A percentile compares a stretch with the other conserved stretches of the same genome.
Conservation (phyloP, 2,113 vertebrate genomes). For the Hemiprocne comata region DNA sequence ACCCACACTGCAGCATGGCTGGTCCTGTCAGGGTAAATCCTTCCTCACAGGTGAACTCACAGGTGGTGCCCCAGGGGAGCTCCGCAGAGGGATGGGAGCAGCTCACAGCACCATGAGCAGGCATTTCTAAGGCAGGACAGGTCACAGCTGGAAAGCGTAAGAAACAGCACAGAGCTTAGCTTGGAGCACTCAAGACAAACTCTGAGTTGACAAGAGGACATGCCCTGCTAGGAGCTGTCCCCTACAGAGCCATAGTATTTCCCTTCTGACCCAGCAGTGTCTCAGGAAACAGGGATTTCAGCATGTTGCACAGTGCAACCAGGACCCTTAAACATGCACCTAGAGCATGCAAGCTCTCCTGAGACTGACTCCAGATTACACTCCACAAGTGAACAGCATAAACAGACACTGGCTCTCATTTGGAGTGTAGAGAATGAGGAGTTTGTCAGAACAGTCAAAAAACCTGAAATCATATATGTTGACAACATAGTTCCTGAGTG, state of each 20-base stretch:
- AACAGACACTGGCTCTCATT: background rate
- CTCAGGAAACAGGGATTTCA: background rate
- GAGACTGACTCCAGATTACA: background rate
- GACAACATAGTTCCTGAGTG: background rate
- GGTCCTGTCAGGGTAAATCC: conserved; percentile 66
- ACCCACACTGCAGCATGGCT: conserved; percentile 56
- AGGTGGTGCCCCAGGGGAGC: conserved; percentile 61
- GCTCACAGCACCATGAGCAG: conserved; percentile 25
- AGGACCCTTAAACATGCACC: background rate
- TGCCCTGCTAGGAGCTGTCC: background rate
- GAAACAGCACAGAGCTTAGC: background rate
- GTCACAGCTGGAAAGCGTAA: conserved; percentile 63
- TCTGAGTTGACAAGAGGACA: background rate
- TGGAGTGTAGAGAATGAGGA: background rate
- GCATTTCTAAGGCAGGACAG: conserved; percentile 54
- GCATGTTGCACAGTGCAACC: background rate
- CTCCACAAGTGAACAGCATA: background rate
- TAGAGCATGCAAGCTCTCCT: background rate
- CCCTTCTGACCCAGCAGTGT: background rate
- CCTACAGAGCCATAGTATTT: background rate
- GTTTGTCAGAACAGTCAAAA: background rate
- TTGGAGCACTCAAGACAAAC: background rate
- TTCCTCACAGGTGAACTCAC: conserved; percentile 70
- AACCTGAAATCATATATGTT: background rate
- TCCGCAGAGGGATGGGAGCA: conserved; percentile 47